Evolutionary conservation across 1,140 invertebrate genomes (phyloP), one percentile per base, ranked within the genome.

Genomic region (Pogonomyrmex barbatus): DNA sequence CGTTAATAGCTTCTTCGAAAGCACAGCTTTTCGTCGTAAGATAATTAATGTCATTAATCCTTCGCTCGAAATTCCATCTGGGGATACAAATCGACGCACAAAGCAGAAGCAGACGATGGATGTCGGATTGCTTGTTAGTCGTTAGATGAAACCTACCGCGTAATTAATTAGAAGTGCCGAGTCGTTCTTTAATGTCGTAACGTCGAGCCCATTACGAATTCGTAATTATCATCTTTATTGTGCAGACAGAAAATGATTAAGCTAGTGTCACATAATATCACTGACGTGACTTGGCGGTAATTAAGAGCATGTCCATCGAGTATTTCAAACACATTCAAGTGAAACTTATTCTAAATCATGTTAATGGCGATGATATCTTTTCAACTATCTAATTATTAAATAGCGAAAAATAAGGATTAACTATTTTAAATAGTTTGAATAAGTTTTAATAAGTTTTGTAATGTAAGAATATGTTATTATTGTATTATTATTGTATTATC

Each of bases 21-120:
- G 45, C 17, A 14, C 10, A 17, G 42, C 68, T 75, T 70, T 62
- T 50, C 10, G 2, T 24, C 33, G 42, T 60, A 36, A 73, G n/a
- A 12, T 75, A 33, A 83, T 75, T 83, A 75, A 62, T 75, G 33
- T 4, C n/a, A 17, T 71, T 82, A 70, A 81, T 56, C 50, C 65
- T n/a, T 4, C 9, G 42, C 54, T 56, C 14, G 68, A 60, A 60
- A 83, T 75, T 71, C 9, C 39, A 56, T n/a, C 39, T 30, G 30
- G 79, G 24, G 52, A 73, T 73, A 52, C 42, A 73, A 73, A 83
- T 75, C n/a, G 79, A 6, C 39, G 42, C 63, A 68, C 47, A 73
- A 83, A 39, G 36, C 17, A 62, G 67, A 58, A 54, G 67, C 67
- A 47, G 14, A 36, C 24, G 17, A 56, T 17, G 24, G 42, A 47